Evolutionary conservation across 2,888 invertebrate genomes (phyloP).

Genomic region (Epistrophella euchroma): DNA sequence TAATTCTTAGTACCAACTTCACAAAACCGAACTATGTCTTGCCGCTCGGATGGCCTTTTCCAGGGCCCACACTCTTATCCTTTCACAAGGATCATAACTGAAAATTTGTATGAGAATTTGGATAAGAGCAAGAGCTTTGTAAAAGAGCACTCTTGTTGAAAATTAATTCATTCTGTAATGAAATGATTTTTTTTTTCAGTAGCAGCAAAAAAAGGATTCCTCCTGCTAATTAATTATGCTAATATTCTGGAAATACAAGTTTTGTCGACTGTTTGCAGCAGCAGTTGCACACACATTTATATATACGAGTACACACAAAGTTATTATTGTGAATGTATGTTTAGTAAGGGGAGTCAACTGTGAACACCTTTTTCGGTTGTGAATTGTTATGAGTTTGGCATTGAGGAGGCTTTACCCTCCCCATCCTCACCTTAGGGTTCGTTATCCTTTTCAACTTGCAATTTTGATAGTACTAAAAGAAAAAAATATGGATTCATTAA

Average conservation of each 20-base stretch:
- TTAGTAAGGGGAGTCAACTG: slow-evolving; percentile 28
- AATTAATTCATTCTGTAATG: slow-evolving; percentile 64
- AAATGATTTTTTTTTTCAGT: slow-evolving; percentile 24
- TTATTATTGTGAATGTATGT: slow-evolving; percentile 1
- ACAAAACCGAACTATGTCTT: slow-evolving; percentile 1
- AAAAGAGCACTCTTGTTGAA: slow-evolving; percentile 46
- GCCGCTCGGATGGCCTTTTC: neutral
- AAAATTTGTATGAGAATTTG: slow-evolving; percentile 29
- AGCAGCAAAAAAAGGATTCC: slow-evolving; percentile 33
- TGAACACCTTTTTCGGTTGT: slow-evolving; percentile 47
- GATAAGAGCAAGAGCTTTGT: slow-evolving; percentile 10
- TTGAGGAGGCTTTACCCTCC: too few species aligned
- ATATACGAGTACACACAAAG: neutral
- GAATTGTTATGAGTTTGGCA: slow-evolving; percentile 9
- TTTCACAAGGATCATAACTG: slow-evolving; percentile 43
- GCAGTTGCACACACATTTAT: slow-evolving; percentile 18
- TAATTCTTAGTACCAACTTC: slow-evolving; percentile 39
- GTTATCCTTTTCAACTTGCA: slow-evolving; percentile 3
- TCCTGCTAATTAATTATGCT: slow-evolving; percentile 68
- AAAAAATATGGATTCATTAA: neutral
- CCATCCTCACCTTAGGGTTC: neutral
- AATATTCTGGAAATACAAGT: slow-evolving; percentile 59
- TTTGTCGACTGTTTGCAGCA: slow-evolving; percentile 48
- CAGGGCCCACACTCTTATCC: slow-evolving; percentile 1
- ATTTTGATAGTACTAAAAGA: neutral